phyloP scores from a whole-genome alignment of 2,888 invertebrate genomes.

The Atethmia centrago region DNA sequence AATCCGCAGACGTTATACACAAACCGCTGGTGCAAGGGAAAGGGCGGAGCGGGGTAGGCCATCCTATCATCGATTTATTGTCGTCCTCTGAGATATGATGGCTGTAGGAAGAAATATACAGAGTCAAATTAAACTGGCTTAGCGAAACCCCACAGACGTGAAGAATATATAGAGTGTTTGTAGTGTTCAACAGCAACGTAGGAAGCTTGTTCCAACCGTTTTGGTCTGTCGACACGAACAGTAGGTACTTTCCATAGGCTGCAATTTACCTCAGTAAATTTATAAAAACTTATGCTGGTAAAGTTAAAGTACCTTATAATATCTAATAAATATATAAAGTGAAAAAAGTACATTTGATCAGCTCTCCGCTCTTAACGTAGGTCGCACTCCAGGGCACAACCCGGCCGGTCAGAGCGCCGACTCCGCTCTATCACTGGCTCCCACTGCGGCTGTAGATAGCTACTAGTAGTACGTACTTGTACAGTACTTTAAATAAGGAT shows the following conservation, averaged over 20 bases:
- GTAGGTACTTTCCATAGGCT: neutral
- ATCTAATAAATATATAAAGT: neutral
- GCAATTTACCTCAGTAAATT: neutral
- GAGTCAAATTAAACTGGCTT: neutral
- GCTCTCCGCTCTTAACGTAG: neutral
- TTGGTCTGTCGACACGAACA: neutral
- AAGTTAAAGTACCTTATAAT: neutral
- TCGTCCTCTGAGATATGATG: neutral
- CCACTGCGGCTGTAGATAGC: constrained; percentile 29
- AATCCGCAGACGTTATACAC: constrained; percentile 80
- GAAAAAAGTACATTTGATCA: no score
- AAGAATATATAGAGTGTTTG: neutral
- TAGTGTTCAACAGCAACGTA: neutral
- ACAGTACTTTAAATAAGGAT: constrained; percentile 3
- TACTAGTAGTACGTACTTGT: constrained; percentile 26
- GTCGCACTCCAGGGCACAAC: constrained; percentile 40
- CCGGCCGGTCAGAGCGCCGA: constrained; percentile 57
- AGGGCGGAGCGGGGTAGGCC: constrained; percentile 28
- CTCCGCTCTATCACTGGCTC: constrained; percentile 59
- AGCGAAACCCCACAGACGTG: no score
- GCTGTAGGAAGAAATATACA: neutral
- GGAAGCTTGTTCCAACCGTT: neutral
- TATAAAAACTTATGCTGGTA: neutral
- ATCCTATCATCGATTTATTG: neutral
- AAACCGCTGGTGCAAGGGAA: constrained; percentile 55